Conservation (phyloP, 2,113 vertebrate species). For the Myodes glareolus region DNA sequence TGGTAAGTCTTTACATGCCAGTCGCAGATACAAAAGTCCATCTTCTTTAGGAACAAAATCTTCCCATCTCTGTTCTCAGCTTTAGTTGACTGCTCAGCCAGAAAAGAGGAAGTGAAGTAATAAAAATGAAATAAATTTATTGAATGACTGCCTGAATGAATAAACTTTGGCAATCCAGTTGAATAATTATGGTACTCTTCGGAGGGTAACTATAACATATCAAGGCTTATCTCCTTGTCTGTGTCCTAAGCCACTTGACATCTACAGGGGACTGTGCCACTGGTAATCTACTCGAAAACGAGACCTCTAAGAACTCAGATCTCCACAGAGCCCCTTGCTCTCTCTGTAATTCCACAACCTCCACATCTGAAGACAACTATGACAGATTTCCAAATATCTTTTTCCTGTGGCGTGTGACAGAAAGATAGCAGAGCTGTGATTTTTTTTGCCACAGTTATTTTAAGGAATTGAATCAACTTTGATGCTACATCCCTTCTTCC, state of each 20-base stretch:
- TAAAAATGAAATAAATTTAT: neutral
- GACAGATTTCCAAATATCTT: constrained; percentile 46
- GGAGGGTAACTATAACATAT: neutral
- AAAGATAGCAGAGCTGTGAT: constrained; percentile 69
- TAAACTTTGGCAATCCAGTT: neutral
- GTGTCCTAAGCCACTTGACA: neutral
- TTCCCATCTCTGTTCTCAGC: neutral
- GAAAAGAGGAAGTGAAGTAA: neutral
- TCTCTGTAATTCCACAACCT: neutral
- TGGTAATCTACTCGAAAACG: neutral
- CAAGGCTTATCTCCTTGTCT: neutral
- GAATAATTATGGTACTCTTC: neutral
- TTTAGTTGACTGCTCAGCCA: neutral
- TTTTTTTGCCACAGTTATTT: constrained; percentile 80
- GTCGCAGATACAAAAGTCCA: neutral
- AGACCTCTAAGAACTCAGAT: neutral
- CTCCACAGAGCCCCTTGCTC: neutral
- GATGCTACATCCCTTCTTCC: constrained; percentile 62
- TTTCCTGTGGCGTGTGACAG: constrained; percentile 49
- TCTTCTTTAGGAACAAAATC: neutral
- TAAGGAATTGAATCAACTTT: constrained; percentile 77
- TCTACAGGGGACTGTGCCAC: neutral
- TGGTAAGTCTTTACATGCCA: neutral
- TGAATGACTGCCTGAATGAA: neutral
- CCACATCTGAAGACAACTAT: neutral